Conservation (phyloP, 2,113 vertebrate genomes). For the Lathamus discolor region DNA sequence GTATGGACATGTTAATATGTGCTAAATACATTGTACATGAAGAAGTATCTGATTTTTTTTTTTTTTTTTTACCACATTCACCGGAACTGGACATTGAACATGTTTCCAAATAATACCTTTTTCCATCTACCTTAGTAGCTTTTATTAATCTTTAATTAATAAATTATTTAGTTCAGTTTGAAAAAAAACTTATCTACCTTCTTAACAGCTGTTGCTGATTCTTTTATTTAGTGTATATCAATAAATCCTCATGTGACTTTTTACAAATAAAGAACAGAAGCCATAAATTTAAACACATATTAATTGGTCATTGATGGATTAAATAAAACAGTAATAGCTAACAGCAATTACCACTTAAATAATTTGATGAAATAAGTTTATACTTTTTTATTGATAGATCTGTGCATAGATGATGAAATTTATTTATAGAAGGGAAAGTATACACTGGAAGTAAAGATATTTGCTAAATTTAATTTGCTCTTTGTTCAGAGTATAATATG, state of each 20-base stretch:
- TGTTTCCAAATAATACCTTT: not conserved
- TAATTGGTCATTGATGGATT: not conserved
- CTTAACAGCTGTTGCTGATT: not conserved
- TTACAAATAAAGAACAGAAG: not conserved
- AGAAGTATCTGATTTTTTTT: not conserved
- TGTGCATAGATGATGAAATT: not conserved
- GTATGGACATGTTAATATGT: not conserved
- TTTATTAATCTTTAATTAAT: not conserved
- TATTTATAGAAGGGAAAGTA: not conserved
- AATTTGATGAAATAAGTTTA: not conserved
- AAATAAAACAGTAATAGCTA: not conserved
- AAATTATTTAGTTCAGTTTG: not conserved
- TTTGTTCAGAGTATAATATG: not conserved
- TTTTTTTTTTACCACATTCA: not conserved
- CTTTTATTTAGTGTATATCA: not conserved
- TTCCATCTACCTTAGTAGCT: not conserved
- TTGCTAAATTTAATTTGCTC: not conserved
- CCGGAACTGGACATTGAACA: no score
- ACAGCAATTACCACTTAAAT: not conserved
- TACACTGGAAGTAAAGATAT: not conserved
- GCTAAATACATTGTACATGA: not conserved
- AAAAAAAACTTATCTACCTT: not conserved
- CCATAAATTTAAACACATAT: not conserved
- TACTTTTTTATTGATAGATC: not conserved
- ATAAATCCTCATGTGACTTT: not conserved